Evolutionary conservation across 2,797 vertebrate genomes (phyloP).

Genomic region (Megalops cyprinoides): DNA sequence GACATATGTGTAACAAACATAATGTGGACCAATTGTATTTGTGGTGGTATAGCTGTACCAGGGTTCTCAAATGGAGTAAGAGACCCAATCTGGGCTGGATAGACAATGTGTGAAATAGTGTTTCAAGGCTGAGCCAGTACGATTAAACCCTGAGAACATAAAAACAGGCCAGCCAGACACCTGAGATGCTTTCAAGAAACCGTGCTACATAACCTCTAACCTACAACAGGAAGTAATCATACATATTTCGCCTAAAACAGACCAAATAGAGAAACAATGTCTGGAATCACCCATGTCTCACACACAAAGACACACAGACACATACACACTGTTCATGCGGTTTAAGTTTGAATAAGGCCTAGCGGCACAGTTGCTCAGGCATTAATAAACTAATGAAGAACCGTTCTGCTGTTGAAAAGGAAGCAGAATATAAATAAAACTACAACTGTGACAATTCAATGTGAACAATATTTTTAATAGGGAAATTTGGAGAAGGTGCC

Average conservation of each 20-base stretch:
- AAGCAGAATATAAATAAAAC: slow-evolving; percentile 45
- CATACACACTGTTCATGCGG: slow-evolving; percentile 28
- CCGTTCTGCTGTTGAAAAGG: slow-evolving; percentile 29
- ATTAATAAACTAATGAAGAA: slow-evolving; percentile 33
- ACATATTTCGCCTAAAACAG: slow-evolving; percentile 2
- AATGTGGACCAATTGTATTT: not conserved
- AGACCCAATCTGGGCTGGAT: not conserved
- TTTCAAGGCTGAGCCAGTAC: not conserved
- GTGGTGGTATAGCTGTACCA: not conserved
- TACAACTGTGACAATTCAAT: slow-evolving; percentile 58
- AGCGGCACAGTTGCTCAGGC: slow-evolving; percentile 34
- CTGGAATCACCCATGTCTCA: slow-evolving; percentile 29
- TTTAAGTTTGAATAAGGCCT: not conserved
- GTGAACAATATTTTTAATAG: slow-evolving; percentile 49
- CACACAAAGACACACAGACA: slow-evolving; percentile 33
- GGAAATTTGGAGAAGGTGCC: slow-evolving; percentile 48
- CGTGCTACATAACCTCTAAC: slow-evolving; percentile 25
- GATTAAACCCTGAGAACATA: not conserved
- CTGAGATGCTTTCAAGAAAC: slow-evolving; percentile 15
- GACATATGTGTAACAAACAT: not conserved
- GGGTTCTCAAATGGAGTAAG: not conserved
- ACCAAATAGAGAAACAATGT: not conserved
- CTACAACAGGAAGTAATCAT: not conserved
- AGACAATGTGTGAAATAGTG: not conserved
- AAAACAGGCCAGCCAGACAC: slow-evolving; percentile 17